Percentiles rank a stretch among this genome's conserved stretches.
These are phyloP conservation scores for Acanthaster planci DNA, from an alignment of 35 echinoderm and acorn worm genomes.

Conservation along the genomic window DNA sequence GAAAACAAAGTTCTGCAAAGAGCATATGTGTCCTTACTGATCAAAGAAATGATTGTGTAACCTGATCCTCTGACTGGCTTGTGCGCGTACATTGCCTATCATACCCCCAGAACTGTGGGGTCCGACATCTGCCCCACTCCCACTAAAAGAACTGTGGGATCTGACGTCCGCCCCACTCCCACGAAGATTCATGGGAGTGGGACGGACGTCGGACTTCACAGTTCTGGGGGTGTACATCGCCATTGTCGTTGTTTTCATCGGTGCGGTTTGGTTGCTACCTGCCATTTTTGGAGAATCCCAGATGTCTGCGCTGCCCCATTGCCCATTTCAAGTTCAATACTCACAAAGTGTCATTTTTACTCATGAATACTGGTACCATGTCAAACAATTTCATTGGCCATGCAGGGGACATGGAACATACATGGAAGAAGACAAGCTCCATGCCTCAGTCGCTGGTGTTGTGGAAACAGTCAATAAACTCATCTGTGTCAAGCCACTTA, in stretches of 20 bases:
- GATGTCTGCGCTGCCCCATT: not conserved
- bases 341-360: not conserved
- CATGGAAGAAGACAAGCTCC: constrained; percentile 82
- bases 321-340: not conserved
- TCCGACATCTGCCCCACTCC: too few relatives aligned
- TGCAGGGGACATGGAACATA: constrained; percentile 98
- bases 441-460: constrained; percentile 90
- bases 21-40: too few relatives aligned
- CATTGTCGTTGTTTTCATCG: not conserved
- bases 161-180: too few relatives aligned
- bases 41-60: too few relatives aligned
- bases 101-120: too few relatives aligned
- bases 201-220: too few relatives aligned
- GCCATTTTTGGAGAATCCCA: not conserved
- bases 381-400: not conserved
- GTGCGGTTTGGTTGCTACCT: too few relatives aligned
- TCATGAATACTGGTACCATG: not conserved
- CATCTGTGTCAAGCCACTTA: constrained; percentile 89
- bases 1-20: too few relatives aligned
- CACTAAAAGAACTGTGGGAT: not conserved
- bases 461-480: constrained; percentile 98
- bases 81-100: too few relatives aligned
- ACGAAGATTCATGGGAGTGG: too few relatives aligned
- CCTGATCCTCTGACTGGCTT: too few relatives aligned
- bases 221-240: not conserved